Evolutionary conservation across 2,797 vertebrate genomes (phyloP).

Genomic region (Anabas testudineus): DNA sequence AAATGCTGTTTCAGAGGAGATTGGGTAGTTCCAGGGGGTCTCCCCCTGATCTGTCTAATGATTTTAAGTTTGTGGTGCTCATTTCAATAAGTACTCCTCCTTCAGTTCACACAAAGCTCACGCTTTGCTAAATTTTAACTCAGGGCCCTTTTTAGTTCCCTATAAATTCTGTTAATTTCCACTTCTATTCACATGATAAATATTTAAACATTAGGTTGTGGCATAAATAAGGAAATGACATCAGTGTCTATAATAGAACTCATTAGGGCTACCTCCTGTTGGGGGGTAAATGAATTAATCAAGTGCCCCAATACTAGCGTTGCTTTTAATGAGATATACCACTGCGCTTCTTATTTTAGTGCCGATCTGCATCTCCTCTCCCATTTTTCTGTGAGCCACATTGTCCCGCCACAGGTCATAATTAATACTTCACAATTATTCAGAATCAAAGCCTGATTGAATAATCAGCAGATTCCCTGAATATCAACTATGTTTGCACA

Average conservation of each 20-base stretch:
- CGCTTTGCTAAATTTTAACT: constrained; percentile 40
- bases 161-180: constrained; percentile 51
- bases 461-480: constrained; percentile 67
- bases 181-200: constrained; percentile 48
- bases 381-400: constrained; percentile 36
- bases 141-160: constrained; percentile 12
- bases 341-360: constrained; percentile 70
- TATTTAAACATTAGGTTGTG: constrained; percentile 58
- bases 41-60: constrained; percentile 16
- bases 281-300: constrained; percentile 83
- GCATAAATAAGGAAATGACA: constrained; percentile 68
- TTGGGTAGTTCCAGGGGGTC: neutral
- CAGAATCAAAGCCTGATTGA: constrained; percentile 66
- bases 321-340: constrained; percentile 80
- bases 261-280: constrained; percentile 79
- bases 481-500: constrained; percentile 62
- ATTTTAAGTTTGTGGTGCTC: constrained; percentile 20
- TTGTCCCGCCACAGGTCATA: constrained; percentile 68
- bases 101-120: constrained; percentile 31
- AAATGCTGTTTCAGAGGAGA: constrained; percentile 1
- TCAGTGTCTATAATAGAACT: constrained; percentile 64
- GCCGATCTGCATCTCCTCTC: constrained; percentile 30
- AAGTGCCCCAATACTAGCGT: constrained; percentile 65
- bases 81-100: constrained; percentile 27
- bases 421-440: constrained; percentile 75